These are phyloP conservation scores for Triplophysa siluroides DNA, from an alignment of 2,113 vertebrate genomes.

Conservation along the genomic window DNA sequence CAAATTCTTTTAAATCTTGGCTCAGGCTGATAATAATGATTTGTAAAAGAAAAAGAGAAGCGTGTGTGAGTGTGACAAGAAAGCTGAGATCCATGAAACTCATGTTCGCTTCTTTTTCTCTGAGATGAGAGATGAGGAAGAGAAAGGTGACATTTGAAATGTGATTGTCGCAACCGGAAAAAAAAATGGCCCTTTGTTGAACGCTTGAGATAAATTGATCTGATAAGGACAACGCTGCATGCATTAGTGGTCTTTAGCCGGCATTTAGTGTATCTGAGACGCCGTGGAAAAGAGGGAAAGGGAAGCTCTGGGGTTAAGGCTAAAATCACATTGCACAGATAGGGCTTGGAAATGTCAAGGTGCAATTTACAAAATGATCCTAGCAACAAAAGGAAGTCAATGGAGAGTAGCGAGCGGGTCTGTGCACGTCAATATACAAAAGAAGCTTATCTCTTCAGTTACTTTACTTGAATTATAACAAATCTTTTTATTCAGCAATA, in stretches of 20 bases:
- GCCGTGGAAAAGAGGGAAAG: conserved; percentile 6
- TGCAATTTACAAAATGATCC: conserved; percentile 54
- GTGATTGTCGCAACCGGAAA: conserved; percentile 40
- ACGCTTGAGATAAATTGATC: conserved; percentile 44
- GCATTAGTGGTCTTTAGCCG: conserved; percentile 45
- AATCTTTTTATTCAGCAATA: conserved; percentile 7
- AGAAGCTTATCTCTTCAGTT: conserved; percentile 33
- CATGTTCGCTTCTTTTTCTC: conserved; percentile 27
- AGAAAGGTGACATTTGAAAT: conserved; percentile 47
- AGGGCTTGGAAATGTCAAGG: conserved; percentile 47
- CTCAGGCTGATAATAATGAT: conserved; percentile 31
- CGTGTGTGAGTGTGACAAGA: conserved; percentile 23
- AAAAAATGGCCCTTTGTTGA: conserved; percentile 45
- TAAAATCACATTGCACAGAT: conserved; percentile 37
- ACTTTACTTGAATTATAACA: neutral
- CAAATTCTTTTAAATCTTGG: conserved; percentile 35
- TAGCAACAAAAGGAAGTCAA: conserved; percentile 40
- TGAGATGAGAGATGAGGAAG: conserved; percentile 37
- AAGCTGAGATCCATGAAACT: conserved; percentile 35
- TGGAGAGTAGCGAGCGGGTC: neutral
- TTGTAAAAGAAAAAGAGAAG: neutral
- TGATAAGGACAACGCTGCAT: conserved; percentile 37
- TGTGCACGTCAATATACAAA: neutral
- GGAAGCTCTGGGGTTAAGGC: conserved; percentile 23
- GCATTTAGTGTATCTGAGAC: conserved; percentile 29